These are phyloP conservation scores for Germaria angustata DNA, from an alignment of 2,888 invertebrate genomes.

Conservation along the genomic window DNA sequence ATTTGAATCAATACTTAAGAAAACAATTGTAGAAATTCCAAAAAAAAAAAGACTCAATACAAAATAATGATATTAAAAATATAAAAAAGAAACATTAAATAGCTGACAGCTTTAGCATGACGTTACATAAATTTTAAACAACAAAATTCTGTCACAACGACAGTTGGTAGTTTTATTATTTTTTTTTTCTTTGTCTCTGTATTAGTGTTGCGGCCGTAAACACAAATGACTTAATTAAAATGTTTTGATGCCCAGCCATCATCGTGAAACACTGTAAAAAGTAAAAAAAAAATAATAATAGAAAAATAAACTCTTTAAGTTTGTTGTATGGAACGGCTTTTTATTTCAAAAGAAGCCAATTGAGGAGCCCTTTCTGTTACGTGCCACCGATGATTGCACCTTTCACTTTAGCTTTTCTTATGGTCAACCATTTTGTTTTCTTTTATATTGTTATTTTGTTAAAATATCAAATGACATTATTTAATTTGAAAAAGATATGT, in stretches of 20 bases:
- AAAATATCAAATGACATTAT: constrained; percentile 71
- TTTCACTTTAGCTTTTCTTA: constrained; percentile 28
- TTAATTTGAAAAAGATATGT: constrained; percentile 44
- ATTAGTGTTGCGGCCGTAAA: constrained; percentile 22
- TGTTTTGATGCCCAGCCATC: constrained; percentile 65
- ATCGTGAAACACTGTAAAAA: constrained; percentile 16
- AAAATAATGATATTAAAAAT: not conserved
- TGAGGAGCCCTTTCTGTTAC: constrained; percentile 24
- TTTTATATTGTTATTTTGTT: constrained; percentile 40
- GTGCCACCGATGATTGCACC: constrained; percentile 26
- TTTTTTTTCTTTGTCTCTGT: constrained; percentile 21
- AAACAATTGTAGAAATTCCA: constrained; percentile 18
- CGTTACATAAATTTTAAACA: constrained; percentile 51
- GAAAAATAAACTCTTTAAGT: constrained; percentile 15
- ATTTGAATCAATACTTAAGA: constrained; percentile 13
- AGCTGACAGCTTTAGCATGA: constrained; percentile 66
- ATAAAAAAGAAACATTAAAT: constrained; percentile 50
- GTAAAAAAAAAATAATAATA: constrained; percentile 24
- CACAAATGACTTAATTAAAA: constrained; percentile 76
- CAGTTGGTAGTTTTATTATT: constrained; percentile 59
- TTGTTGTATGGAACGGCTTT: constrained; percentile 2
- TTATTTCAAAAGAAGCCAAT: constrained; percentile 43
- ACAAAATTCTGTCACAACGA: constrained; percentile 65
- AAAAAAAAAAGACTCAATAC: constrained; percentile 3
- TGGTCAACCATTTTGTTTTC: constrained; percentile 25